Conservation (phyloP, 1,140 invertebrate species). For the Scaptodrosophila lebanonensis region DNA sequence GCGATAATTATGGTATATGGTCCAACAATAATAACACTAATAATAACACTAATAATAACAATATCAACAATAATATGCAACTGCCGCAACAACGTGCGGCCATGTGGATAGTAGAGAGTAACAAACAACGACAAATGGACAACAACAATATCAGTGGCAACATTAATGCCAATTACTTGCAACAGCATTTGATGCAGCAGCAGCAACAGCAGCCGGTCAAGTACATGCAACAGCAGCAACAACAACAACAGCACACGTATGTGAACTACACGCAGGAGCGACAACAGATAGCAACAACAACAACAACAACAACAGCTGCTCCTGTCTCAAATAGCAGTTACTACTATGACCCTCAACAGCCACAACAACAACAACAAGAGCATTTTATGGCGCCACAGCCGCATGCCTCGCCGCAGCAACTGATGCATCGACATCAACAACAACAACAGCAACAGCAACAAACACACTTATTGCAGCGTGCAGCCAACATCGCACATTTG, state of each 20-base stretch:
- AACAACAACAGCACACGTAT: conserved; percentile 17
- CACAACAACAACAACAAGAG: conserved; percentile 29
- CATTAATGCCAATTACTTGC: conserved; percentile 29
- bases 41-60: conserved; percentile 16
- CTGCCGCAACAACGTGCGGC: too few species aligned
- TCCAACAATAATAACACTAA: conserved; percentile 20
- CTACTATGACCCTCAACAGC: conserved; percentile 30
- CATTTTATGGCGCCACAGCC: conserved; percentile 34
- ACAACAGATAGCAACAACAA: conserved; percentile 29
- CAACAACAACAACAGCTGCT: conserved; percentile 39
- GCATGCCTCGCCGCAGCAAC: conserved; percentile 2
- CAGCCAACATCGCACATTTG: too few species aligned
- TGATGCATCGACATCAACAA: conserved; percentile 28
- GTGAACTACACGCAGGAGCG: conserved; percentile 30
- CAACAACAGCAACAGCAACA: conserved; percentile 21
- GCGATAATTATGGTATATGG: conserved; percentile 50
- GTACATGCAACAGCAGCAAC: conserved; percentile 16
- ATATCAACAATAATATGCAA: conserved; percentile 8
- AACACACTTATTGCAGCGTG: background rate
- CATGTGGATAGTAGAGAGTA: conserved; percentile 32
- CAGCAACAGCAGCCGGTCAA: conserved; percentile 32
- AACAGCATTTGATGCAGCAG: conserved; percentile 31
- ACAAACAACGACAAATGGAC: conserved; percentile 22
- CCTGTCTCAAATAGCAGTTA: conserved; percentile 18
- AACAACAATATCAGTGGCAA: conserved; percentile 18